phyloP scores from a whole-genome alignment of 2,888 invertebrate species.

The Hofmannophila pseudospretella region DNA sequence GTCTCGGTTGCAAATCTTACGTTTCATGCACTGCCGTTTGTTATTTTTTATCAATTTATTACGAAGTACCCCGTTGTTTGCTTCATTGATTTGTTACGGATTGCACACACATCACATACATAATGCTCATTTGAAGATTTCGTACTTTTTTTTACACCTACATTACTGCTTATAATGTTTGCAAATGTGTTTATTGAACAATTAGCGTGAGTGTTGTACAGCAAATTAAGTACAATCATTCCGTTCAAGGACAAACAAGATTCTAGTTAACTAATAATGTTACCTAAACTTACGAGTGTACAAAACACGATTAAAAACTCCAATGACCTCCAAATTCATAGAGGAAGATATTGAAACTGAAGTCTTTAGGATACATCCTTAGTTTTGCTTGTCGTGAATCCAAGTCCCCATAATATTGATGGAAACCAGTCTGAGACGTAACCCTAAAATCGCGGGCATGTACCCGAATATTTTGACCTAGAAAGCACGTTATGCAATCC shows the following conservation, averaged over 20 bases:
- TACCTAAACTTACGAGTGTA: too few relatives aligned
- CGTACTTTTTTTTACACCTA: neutral
- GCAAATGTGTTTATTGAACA: too few relatives aligned
- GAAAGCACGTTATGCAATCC: conserved; percentile 48
- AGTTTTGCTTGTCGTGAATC: too few relatives aligned
- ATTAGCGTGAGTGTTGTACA: too few relatives aligned
- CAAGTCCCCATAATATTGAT: neutral
- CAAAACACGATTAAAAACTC: too few relatives aligned
- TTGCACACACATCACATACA: conserved; percentile 6
- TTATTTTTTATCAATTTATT: conserved; percentile 5
- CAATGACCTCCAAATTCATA: too few relatives aligned
- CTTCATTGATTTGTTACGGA: conserved; percentile 11
- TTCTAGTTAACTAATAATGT: too few relatives aligned
- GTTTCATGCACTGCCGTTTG: conserved; percentile 6
- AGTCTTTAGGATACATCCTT: too few relatives aligned
- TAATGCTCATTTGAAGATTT: conserved; percentile 2
- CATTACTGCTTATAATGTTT: too few relatives aligned
- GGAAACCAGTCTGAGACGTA: conserved; percentile 16
- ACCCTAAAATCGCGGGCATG: conserved; percentile 25
- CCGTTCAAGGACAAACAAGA: too few relatives aligned
- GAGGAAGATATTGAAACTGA: too few relatives aligned
- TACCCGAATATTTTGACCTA: conserved; percentile 33
- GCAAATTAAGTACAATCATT: too few relatives aligned
- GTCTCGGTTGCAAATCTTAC: conserved; percentile 1
- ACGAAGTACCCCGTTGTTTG: conserved; percentile 8